phyloP scores from a whole-genome alignment of 1,140 invertebrate genomes.

The Nasonia longicornis region DNA sequence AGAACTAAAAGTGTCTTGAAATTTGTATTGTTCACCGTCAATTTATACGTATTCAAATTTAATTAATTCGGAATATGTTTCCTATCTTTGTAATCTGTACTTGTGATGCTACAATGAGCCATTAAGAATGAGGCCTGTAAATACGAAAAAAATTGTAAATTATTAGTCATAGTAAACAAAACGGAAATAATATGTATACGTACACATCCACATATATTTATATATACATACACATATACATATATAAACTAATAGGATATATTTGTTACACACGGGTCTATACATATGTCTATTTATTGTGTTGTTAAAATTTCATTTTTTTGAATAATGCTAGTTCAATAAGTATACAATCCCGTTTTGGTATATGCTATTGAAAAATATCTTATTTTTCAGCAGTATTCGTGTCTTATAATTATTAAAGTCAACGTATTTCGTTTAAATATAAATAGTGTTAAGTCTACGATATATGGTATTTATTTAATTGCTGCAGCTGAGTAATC shows the following conservation, averaged over 20 bases:
- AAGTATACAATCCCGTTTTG: background rate
- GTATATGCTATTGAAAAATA: background rate
- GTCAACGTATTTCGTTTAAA: conserved; percentile 6
- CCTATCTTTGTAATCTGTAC: background rate
- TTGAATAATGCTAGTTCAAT: background rate
- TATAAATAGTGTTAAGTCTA: conserved; percentile 34
- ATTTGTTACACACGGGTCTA: background rate
- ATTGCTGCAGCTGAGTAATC: conserved; percentile 2
- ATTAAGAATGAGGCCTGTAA: conserved; percentile 14
- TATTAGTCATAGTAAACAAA: conserved; percentile 33
- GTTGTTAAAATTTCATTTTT: background rate
- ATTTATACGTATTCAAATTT: background rate
- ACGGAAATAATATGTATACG: background rate
- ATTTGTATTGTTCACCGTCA: background rate
- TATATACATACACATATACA: background rate
- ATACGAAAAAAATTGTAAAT: conserved; percentile 39
- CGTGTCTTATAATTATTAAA: conserved; percentile 5
- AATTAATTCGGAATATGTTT: background rate
- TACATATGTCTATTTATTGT: conserved; percentile 10
- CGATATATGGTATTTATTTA: conserved; percentile 40
- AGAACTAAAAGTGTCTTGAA: background rate
- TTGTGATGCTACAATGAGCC: background rate
- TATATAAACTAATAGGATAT: background rate
- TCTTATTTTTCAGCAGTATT: conserved; percentile 16
- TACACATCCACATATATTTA: too few species aligned